Evolutionary conservation across 1,140 invertebrate species (phyloP), one percentile per base, ranked within the genome.

Genomic region (Drosophila pseudoobscura): DNA sequence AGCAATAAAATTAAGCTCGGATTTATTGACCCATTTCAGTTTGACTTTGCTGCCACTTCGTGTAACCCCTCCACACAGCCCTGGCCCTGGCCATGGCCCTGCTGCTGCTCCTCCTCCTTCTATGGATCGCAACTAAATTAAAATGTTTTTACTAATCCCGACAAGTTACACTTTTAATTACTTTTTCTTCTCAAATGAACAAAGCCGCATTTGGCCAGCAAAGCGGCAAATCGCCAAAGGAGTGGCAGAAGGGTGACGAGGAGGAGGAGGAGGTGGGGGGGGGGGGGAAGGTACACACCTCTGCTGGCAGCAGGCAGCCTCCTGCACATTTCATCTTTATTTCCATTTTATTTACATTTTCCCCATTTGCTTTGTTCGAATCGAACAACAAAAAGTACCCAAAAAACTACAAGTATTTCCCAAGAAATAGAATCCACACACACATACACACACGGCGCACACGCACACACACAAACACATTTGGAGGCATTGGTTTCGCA

Each of bases 21-120:
- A 88, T 88, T 88, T 88, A 88, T 88, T 88, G 83, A 88, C 83
- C 83, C 78, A 88, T 88, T 88, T 88, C 78, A 85, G 82, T 78
- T 87, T 85, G 82, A 80, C 77, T 85, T 13, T 75, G 63, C 72
- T 76, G 77, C 65, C 56, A 62, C 45, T 63, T 43, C 22, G 43
- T 44, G 31, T 45, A 47, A 17, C 53, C 35, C 51, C 47, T 31
- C 45, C 22, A 13, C 41, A 43, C 17, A 45, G n/a, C n/a, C 31
- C 17, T 17, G 17, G 17, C 1, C 17, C 0, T 17, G 51, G 46
- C 55, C 57, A 17, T 24, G 51, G 56, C 17, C n/a, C 13, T 57
- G 63, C n/a, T 15, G 13, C 11, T 31, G 29, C 13, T 17, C 17
- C 15, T 41, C 68, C 49, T 59, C 50, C 73, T 73, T 51, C 57